Evolutionary conservation across 2,113 vertebrate genomes (phyloP).

Genomic region (Formicarius rufipectus): DNA sequence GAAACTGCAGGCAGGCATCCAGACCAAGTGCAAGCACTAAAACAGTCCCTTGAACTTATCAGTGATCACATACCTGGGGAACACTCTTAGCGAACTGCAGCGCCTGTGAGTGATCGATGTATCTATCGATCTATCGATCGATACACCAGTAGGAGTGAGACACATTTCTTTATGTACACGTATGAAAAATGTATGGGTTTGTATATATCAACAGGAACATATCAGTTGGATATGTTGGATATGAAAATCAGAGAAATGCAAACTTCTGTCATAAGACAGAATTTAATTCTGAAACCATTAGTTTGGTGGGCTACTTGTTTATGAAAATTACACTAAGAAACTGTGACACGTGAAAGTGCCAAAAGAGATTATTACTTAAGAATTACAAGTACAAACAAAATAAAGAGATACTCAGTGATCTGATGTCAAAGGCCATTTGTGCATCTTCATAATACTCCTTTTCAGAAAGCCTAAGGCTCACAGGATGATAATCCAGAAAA

Average conservation of each 20-base stretch:
- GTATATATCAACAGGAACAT: background rate
- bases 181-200: background rate
- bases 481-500: background rate
- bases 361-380: background rate
- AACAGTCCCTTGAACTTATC: background rate
- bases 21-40: background rate
- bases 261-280: background rate
- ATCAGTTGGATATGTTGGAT: too few species aligned
- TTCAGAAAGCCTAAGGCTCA: background rate
- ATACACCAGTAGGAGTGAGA: background rate
- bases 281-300: background rate
- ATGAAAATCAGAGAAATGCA: background rate
- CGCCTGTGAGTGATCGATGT: background rate
- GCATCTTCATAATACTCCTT: background rate
- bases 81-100: background rate
- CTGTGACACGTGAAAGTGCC: background rate
- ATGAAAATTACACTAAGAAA: background rate
- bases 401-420: background rate
- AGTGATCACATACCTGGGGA: background rate
- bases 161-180: too few species aligned
- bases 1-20: background rate
- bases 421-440: background rate
- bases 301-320: background rate
- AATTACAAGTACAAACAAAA: accelerated
- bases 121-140: too few species aligned